Conservation (phyloP, 2,888 invertebrate genomes). For the Argyra leucocephala region DNA sequence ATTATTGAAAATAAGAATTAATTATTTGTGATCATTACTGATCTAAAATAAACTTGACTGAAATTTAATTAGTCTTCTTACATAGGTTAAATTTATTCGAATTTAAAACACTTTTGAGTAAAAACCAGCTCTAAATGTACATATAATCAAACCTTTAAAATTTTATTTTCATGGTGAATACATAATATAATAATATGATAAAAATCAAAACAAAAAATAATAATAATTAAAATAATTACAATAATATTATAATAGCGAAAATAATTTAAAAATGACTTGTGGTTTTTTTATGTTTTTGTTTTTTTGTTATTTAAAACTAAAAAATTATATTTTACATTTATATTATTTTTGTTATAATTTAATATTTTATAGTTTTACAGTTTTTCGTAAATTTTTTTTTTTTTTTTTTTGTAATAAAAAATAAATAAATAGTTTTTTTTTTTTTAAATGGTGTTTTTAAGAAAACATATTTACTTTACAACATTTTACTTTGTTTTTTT, state of each 20-base stretch:
- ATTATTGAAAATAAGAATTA: too few species aligned
- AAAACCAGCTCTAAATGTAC: too few species aligned
- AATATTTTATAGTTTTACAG: not conserved
- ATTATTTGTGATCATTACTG: too few species aligned
- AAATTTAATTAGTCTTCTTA: too few species aligned
- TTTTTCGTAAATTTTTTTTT: not conserved
- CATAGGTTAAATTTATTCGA: too few species aligned
- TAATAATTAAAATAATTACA: not conserved
- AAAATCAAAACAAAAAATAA: not conserved
- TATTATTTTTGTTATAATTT: not conserved
- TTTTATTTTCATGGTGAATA: not conserved
- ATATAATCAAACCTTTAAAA: too few species aligned
- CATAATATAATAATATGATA: slow-evolving; percentile 1
- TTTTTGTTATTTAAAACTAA: not conserved
- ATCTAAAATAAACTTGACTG: too few species aligned
- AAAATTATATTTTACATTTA: not conserved
- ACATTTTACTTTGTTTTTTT: not conserved
- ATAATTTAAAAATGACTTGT: slow-evolving; percentile 6
- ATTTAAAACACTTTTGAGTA: too few species aligned
- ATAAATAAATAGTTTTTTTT: not conserved
- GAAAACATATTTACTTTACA: not conserved
- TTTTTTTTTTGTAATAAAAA: not conserved
- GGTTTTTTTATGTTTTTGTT: not conserved
- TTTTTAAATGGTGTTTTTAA: not conserved
- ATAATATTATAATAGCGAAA: not conserved